Conservation (phyloP, 1,140 invertebrate species). For the Brachionus rotundiformis region DNA sequence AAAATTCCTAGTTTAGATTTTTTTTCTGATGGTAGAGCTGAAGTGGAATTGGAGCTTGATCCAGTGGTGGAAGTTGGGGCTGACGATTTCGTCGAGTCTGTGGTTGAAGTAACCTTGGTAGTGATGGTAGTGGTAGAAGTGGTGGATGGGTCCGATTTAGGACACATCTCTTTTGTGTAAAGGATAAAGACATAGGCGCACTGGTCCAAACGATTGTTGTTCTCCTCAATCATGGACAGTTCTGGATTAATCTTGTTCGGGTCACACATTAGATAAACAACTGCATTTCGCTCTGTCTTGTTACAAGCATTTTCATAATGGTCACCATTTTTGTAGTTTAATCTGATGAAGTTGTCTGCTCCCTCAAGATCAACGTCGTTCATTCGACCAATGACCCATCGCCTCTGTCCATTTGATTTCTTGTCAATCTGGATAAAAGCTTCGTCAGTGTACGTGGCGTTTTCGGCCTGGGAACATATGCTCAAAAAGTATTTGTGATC, state of each 20-base stretch:
- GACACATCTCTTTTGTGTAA: not conserved
- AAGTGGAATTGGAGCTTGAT: not conserved
- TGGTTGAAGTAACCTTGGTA: not conserved
- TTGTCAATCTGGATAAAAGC: slow-evolving; percentile 1
- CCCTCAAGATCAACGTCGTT: slow-evolving; percentile 35
- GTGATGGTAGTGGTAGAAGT: not conserved
- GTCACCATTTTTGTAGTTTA: slow-evolving; percentile 39
- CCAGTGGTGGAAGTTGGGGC: not conserved
- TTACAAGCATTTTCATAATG: slow-evolving; percentile 31
- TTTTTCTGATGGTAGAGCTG: not conserved
- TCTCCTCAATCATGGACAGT: slow-evolving; percentile 13
- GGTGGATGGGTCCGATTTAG: not conserved
- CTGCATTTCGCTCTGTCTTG: not conserved
- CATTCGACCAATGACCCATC: slow-evolving; percentile 12
- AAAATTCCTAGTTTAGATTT: slow-evolving; percentile 42
- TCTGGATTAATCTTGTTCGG: not conserved
- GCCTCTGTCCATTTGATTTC: not conserved
- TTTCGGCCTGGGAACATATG: slow-evolving; percentile 12
- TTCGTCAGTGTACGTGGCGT: not conserved
- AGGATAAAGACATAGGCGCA: slow-evolving; percentile 35
- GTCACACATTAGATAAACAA: slow-evolving; percentile 36
- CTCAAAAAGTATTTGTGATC: slow-evolving; percentile 42
- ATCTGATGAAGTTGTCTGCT: not conserved
- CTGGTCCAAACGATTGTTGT: not conserved
- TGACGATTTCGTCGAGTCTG: not conserved